Evolutionary conservation across 2,797 vertebrate species (phyloP), one percentile per base, ranked within the genome.

Genomic region (Phrynocephalus vlangalii): DNA sequence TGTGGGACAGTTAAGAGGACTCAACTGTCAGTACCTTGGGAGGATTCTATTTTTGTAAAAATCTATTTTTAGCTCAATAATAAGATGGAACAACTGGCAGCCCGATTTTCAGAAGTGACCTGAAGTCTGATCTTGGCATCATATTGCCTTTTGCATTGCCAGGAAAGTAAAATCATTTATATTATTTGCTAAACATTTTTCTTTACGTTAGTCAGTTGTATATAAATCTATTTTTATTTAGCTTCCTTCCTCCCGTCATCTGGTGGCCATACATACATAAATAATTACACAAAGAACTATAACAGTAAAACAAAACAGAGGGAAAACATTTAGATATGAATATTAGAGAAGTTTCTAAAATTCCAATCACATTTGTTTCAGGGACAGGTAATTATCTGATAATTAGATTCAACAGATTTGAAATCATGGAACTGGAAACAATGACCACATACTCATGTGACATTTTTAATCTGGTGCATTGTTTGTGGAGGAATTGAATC

Each of bases 361-460:
- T 50, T 7, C 20, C 7, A 68, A 30, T 28, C n/a, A 15, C 26
- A 52, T 79, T 26, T 20, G 48, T 79, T 86, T 79, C 50, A 48
- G 48, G 28, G 13, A 79, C 28, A 28, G 28, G 15, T 83, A 44
- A 78, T 78, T 30, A 26, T 79, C 68, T 71, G 66, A 22, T 79
- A 20, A 48, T 79, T 79, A 86, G 13, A 66, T 79, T 79, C 68
- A 48, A 28, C 26, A 76, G 16, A 84, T 76, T 76, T 48, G 72
- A 33, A 9, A 3, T 44, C 33, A 28, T 44, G 71, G 28, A 28
- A n/a, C 5, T 44, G 76, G 26, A 26, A 28, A 3, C 10, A 84
- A n/a, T 76, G 76, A 18, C 15, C 56, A 1, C 22, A 66, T 44
- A 16, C 30, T 83, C 44, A 30, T 30, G 20, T 30, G 52, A n/a